Evolutionary conservation across 2,797 vertebrate genomes (phyloP), one percentile per base, ranked within the genome.

Genomic region (Pseudocheirus occidentalis): DNA sequence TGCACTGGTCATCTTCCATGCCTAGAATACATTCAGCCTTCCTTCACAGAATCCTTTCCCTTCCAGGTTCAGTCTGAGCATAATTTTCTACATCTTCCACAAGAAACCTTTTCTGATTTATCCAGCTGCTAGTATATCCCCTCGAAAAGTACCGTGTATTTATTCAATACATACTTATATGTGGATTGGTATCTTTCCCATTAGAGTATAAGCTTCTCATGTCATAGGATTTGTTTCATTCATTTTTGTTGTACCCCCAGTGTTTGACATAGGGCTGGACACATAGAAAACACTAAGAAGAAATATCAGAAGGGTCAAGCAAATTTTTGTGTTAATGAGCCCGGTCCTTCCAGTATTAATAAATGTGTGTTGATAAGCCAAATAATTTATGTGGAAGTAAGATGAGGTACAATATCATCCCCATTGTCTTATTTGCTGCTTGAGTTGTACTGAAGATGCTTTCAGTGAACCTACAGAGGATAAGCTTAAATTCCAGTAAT

Each of bases 201-300:
- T 27, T 87, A 46, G 73, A 50, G 73, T 27, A 1, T 87, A 50
- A 87, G 40, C 10, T 24, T 10, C 73, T 50, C 40, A 50, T 87
- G 18, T n/a, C 14, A 6, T 27, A 89, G 55, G 62, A 58, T 16
- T 55, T 66, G 92, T 55, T 90, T 91, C 54, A 58, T 13, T 93
- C 27, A 57, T 73, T 6, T 93, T 92, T 57, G 21, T 50, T 87
- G 57, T 91, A 54, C 92, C 53, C 55, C 58, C 6, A 58, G 50
- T 90, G 11, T 10, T 16, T 4, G 58, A 18, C 81, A 66, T 90
- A 92, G 52, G 62, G 28, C 73, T 29, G 40, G 54, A 27, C 31
- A 55, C 31, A 55, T 91, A 95, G 59, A 27, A 91, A 92, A 34
- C 18, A 73, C 91, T 40, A 73, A 54, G 46, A 94, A 93, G 46